Base-by-base conservation (phyloP, 2,113 vertebrate genomes). In the Mormyrus lacerda region DNA sequence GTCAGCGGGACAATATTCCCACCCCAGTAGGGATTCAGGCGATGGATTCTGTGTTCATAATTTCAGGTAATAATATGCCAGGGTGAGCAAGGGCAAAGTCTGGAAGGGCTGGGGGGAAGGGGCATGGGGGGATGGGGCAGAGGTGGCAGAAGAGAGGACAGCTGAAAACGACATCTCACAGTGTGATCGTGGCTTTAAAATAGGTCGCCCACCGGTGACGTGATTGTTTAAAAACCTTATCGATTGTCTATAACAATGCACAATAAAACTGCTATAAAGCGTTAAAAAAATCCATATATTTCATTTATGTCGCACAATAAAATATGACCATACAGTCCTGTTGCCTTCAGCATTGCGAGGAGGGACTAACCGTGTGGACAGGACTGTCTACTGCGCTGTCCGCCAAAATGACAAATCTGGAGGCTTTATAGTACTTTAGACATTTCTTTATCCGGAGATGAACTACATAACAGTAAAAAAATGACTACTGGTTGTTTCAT, bases 1-100 rank as follows among this genome's bases (percentile, higher is more conserved):
- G 88, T 89, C 76, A 85, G 24, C n/a, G 24, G 50, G 42, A 10
- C 83, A 85, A 84, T 89, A 89, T 85, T 42, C 42, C 51, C 42
- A 39, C 21, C 19, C 50, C 21, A 39, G 47, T 21, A 58, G 88
- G 79, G 21, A 88, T 42, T n/a, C 31, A 65, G 88, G 50, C 42
- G 11, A 39, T 44, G 76, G 76, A 89, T 83, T 84, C 39, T 31
- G 27, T 31, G 76, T 85, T 58, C 39, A 84, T 42, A 89, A 61
- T 89, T 84, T n/a, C 21, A 42, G 50, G 50, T 55, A 61, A 53
- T 53, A 89, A 89, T 89, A 39, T 84, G 51, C 24, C 76, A 48
- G 50, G 51, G 21, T 42, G 39, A 55, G 15, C 35, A 89, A 88
- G 88, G 88, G 50, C 44, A 47, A 39, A 35, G 42, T 51, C 73